These are phyloP conservation scores for Saturnia japonica DNA, from an alignment of 2,888 invertebrate species.

Conservation along the genomic window DNA sequence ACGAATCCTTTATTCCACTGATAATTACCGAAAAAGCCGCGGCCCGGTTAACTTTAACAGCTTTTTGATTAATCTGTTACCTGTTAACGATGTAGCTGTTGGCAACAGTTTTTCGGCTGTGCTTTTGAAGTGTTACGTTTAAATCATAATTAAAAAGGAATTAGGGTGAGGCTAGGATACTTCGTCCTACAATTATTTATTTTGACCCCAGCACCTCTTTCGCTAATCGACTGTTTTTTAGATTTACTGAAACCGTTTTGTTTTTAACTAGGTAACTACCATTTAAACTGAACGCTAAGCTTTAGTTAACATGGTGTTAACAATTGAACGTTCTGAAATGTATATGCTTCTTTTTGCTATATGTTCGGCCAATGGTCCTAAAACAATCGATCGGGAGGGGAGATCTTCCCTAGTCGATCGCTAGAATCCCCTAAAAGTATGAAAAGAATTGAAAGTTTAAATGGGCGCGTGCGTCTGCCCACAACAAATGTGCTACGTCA, in stretches of 20 bases:
- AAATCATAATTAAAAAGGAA: constrained; percentile 26
- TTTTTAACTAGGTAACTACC: background rate
- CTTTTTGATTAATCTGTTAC: constrained; percentile 27
- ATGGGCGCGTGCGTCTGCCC: too few relatives aligned
- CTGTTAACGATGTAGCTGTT: constrained; percentile 21
- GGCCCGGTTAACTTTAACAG: constrained; percentile 23
- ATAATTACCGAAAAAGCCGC: constrained; percentile 20
- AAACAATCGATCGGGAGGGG: too few relatives aligned
- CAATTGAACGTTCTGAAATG: too few relatives aligned
- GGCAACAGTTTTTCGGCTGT: constrained; percentile 9
- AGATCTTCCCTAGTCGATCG: too few relatives aligned
- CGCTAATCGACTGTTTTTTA: constrained; percentile 22
- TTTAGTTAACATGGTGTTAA: background rate
- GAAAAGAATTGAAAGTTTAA: too few relatives aligned
- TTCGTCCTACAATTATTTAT: constrained; percentile 20
- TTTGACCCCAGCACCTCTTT: constrained; percentile 20
- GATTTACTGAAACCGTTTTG: background rate
- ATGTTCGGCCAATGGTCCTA: too few relatives aligned
- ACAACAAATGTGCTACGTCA: too few relatives aligned
- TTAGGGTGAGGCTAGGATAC: constrained; percentile 20
- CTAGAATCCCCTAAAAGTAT: too few relatives aligned
- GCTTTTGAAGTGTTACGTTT: constrained; percentile 21
- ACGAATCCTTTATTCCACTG: constrained; percentile 19
- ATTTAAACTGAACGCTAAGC: too few relatives aligned
- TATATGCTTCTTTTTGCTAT: too few relatives aligned